Percentiles rank a stretch among this genome's conserved stretches.
phyloP scores from a whole-genome alignment of 2,797 vertebrate genomes.

The Lacerta agilis region DNA sequence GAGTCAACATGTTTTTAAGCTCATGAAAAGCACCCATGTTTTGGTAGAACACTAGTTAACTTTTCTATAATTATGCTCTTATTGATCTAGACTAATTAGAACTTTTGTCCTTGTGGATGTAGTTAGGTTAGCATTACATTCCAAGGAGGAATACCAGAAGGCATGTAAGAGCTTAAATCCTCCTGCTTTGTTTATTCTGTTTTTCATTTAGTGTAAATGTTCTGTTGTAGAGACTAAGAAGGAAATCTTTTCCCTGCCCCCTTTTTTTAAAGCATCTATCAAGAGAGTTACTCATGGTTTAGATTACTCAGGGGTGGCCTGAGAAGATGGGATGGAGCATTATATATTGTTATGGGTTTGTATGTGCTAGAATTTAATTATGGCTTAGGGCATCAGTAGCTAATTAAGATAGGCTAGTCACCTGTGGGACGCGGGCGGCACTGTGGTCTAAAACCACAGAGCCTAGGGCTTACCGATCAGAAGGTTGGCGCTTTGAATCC shows the following conservation, averaged over 20 bases:
- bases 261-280: neutral
- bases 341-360: no score
- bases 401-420: no score
- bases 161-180: neutral
- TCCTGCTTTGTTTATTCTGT: neutral
- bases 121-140: neutral
- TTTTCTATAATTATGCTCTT: conserved; percentile 1
- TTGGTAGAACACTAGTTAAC: neutral
- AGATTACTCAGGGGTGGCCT: conserved; percentile 26
- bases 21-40: neutral
- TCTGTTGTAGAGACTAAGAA: neutral
- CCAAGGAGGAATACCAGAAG: neutral
- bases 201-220: neutral
- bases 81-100: neutral
- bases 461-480: no score
- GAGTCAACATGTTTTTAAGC: neutral
- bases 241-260: no score
- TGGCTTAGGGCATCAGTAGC: no score
- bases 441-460: no score
- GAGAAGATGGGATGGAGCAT: conserved; percentile 49
- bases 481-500: no score
- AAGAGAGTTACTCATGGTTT: conserved; percentile 36
- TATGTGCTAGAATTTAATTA: no score
- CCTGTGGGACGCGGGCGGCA: no score
- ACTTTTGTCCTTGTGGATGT: neutral